phyloP scores from a whole-genome alignment of 2,888 invertebrate species.

The Orthosia cruda region DNA sequence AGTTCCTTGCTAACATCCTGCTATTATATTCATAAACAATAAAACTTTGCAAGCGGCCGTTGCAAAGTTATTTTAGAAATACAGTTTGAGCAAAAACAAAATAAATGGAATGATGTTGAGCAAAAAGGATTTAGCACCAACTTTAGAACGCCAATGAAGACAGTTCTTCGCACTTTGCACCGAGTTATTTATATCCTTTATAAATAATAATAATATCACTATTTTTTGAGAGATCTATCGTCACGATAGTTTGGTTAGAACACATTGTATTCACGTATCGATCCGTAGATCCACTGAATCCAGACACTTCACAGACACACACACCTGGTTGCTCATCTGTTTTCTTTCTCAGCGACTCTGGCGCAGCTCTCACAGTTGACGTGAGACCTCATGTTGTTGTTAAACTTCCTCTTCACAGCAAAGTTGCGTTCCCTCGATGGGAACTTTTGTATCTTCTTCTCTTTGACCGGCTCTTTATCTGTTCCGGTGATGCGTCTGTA shows the following conservation, averaged over 20 bases:
- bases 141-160: constrained; percentile 41
- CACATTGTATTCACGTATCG: constrained; percentile 48
- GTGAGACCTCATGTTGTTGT: constrained; percentile 85
- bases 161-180: constrained; percentile 53
- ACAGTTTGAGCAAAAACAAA: constrained; percentile 62
- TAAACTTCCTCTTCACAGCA: constrained; percentile 92
- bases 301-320: constrained; percentile 40
- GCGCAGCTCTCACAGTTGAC: constrained; percentile 87
- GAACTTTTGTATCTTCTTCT: constrained; percentile 91
- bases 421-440: constrained; percentile 94
- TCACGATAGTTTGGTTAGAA: constrained; percentile 28
- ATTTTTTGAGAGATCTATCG: constrained; percentile 38
- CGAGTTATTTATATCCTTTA: constrained; percentile 50
- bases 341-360: constrained; percentile 83
- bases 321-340: constrained; percentile 73
- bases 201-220: constrained; percentile 58
- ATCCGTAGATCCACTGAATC: constrained; percentile 59
- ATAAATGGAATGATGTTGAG: constrained; percentile 61
- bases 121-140: constrained; percentile 48
- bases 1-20: constrained; percentile 50
- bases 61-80: constrained; percentile 41
- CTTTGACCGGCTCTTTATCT: constrained; percentile 75
- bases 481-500: constrained; percentile 81
- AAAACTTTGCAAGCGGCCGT: constrained; percentile 38
- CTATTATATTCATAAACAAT: constrained; percentile 50